phyloP scores from a whole-genome alignment of 92 coral and sea anemone species.

The Blastomussa wellsi region DNA sequence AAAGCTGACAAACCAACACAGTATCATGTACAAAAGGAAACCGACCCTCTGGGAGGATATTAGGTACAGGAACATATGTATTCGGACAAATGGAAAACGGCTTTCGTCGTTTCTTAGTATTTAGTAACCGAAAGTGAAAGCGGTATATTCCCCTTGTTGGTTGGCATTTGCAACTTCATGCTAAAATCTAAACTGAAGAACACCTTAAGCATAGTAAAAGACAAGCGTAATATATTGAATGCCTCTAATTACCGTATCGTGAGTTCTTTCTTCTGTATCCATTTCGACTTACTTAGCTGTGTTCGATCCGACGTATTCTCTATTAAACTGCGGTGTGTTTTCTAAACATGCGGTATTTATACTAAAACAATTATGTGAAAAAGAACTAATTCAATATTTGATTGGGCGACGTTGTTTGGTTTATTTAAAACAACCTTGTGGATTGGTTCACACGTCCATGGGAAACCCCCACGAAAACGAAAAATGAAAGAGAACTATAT shows the following conservation, averaged over 20 bases:
- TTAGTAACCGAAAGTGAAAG: background rate
- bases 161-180: background rate
- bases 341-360: too few relatives aligned
- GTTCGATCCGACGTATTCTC: background rate
- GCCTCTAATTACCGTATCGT: background rate
- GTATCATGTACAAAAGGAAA: background rate
- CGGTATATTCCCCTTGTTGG: background rate
- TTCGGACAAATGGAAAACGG: background rate
- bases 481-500: background rate
- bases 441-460: background rate
- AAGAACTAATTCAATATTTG: too few relatives aligned
- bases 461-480: constrained; percentile 17
- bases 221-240: background rate
- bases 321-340: too few relatives aligned
- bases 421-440: too few relatives aligned
- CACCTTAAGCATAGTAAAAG: background rate
- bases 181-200: background rate
- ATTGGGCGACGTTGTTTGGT: background rate
- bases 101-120: background rate
- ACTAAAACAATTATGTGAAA: too few relatives aligned
- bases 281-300: background rate
- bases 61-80: background rate
- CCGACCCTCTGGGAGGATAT: background rate
- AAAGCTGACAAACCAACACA: background rate
- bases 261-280: background rate